Evolutionary conservation across 2,888 invertebrate species (phyloP).

Genomic region (Eristalis tenax): DNA sequence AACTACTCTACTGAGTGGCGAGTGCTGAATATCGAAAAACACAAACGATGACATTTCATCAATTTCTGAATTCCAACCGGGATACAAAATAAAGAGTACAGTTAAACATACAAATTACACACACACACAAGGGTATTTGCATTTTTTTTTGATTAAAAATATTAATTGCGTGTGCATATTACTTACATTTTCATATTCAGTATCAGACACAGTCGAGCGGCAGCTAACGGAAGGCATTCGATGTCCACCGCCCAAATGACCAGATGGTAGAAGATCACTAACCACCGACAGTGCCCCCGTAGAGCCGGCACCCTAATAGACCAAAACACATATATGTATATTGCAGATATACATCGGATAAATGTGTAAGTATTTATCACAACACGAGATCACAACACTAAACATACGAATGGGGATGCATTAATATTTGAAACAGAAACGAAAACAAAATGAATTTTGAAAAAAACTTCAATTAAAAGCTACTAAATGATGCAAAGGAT

Average conservation of each 20-base stretch:
- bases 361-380: background rate
- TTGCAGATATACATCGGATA: constrained; percentile 2
- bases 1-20: too few relatives aligned
- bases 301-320: constrained; percentile 85
- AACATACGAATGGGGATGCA: constrained; percentile 14
- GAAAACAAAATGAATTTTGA: constrained; percentile 39
- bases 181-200: constrained; percentile 95
- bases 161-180: constrained; percentile 74
- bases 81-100: too few relatives aligned
- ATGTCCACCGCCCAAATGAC: constrained; percentile 81
- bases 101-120: too few relatives aligned
- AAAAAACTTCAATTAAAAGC: constrained; percentile 47
- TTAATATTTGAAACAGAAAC: background rate
- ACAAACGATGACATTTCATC: too few relatives aligned
- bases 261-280: constrained; percentile 84
- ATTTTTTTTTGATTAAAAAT: too few relatives aligned
- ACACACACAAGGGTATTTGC: too few relatives aligned
- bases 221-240: constrained; percentile 86
- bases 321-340: constrained; percentile 70
- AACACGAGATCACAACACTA: constrained; percentile 34
- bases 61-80: too few relatives aligned
- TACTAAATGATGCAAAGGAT: constrained; percentile 53
- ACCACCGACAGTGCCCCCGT: constrained; percentile 82
- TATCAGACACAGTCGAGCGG: constrained; percentile 96
- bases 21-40: too few relatives aligned